These are phyloP conservation scores for Microtus richardsoni DNA, from an alignment of 2,113 vertebrate genomes.

Conservation along the genomic window DNA sequence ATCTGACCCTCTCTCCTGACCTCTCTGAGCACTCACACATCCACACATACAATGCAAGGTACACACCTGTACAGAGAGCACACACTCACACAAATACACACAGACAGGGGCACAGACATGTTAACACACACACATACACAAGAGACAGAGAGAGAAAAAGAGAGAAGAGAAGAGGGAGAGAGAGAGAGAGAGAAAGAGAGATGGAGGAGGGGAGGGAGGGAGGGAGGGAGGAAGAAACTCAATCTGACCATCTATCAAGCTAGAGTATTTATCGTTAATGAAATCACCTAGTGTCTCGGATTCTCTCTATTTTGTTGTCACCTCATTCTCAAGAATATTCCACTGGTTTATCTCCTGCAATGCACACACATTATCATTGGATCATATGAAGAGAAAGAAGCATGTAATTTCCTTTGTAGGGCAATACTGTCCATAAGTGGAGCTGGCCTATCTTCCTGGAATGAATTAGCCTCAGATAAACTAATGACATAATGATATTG, in stretches of 20 bases:
- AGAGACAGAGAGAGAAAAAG: too few relatives aligned
- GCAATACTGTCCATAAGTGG: not conserved
- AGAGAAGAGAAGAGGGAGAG: fast-evolving
- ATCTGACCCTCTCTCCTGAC: not conserved
- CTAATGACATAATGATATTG: not conserved
- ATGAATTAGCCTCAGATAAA: not conserved
- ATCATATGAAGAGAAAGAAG: not conserved
- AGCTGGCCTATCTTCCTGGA: not conserved
- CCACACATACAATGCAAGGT: not conserved
- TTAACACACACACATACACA: not conserved
- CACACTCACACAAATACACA: not conserved
- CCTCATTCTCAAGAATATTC: not conserved
- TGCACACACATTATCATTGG: not conserved
- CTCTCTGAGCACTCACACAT: not conserved
- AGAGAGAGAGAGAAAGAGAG: not conserved
- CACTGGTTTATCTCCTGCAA: not conserved
- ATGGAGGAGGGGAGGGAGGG: too few relatives aligned
- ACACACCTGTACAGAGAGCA: not conserved
- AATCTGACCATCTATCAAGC: not conserved
- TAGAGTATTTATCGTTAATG: not conserved
- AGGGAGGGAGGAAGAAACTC: too few relatives aligned
- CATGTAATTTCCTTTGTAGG: not conserved
- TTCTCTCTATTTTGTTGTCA: not conserved
- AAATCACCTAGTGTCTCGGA: not conserved
- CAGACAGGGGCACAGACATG: not conserved